Evolutionary conservation across 2,797 vertebrate genomes (phyloP), one percentile per base, ranked within the genome.

Genomic region (Discoglossus pictus): DNA sequence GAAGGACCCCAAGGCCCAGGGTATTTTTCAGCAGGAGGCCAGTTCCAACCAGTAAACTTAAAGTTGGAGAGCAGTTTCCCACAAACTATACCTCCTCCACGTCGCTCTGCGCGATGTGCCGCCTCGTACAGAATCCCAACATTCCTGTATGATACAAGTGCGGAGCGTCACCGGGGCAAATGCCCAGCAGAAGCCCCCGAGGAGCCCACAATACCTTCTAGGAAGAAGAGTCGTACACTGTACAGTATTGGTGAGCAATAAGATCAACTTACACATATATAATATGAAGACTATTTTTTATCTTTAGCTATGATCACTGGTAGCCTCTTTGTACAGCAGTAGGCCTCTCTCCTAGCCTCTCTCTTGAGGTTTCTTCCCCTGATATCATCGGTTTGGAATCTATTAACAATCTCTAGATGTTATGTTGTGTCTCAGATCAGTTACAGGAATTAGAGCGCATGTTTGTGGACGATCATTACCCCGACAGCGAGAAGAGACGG

Each of bases 381-480:
- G 0, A 2, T 6, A 50, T 1, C 2, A 25, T 23, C 1, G 17
- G 2, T 4, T 23, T 21, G 8, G 39, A 15, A 42, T 17, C 3
- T 15, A 7, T 5, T 3, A 15, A 55, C 1, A 15, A 3, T 21
- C 24, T 74, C 13, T 56, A n/a, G n/a, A 38, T 73, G 8, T 61
- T 56, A 12, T 55, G 65, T 47, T 2, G 73, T 82, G 56, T 75
- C 79, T n/a, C 73, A 91, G 97, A 94, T 75, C 96, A 98, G 80
- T 75, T 99, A 48, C 91, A 92, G 78, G 89, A 94, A 77, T 66
- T 99, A 71, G 96, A 99, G 73, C 84, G 78, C 44, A 74, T 92
- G 52, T 99, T 99, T 79, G 87, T 92, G 65, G 93, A 96, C 17
- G 97, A 99, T 72, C 97, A 94, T 77, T 99, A 99, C 58, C 97